Percentiles rank a stretch among this genome's conserved stretches.
phyloP scores from a whole-genome alignment of 2,797 vertebrate species.

The Emys orbicularis region DNA sequence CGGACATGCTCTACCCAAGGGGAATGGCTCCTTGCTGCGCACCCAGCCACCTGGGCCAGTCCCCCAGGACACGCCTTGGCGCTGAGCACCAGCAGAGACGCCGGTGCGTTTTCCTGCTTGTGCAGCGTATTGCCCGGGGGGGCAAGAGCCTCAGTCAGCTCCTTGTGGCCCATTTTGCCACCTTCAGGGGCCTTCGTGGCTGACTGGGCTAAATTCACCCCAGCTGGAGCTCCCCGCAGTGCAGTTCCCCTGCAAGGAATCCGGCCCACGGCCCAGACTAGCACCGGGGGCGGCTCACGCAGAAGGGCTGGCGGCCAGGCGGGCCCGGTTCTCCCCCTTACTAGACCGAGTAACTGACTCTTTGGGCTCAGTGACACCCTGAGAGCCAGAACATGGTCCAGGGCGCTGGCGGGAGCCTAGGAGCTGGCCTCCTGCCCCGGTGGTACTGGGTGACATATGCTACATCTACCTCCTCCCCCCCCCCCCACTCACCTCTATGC shows the following conservation, averaged over 20 bases:
- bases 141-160: neutral
- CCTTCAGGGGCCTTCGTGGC: neutral
- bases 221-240: too few species aligned
- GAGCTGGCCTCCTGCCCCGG: neutral
- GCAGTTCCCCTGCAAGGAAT: neutral
- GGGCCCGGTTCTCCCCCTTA: neutral
- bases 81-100: neutral
- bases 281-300: neutral
- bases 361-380: neutral
- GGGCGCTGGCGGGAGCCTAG: neutral
- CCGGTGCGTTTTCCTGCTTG: too few species aligned
- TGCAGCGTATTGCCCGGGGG: too few species aligned
- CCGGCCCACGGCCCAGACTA: neutral
- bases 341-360: neutral
- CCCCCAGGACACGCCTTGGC: too few species aligned
- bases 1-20: too few species aligned
- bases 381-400: neutral
- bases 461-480: neutral
- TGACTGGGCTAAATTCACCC: neutral
- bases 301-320: neutral
- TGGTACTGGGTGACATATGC: fast-evolving
- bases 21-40: too few species aligned
- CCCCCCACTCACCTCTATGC: neutral
- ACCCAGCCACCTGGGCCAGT: too few species aligned
- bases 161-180: too few species aligned